Base-by-base conservation (phyloP, 92 coral and sea anemone species). In the Galaxea fascicularis region DNA sequence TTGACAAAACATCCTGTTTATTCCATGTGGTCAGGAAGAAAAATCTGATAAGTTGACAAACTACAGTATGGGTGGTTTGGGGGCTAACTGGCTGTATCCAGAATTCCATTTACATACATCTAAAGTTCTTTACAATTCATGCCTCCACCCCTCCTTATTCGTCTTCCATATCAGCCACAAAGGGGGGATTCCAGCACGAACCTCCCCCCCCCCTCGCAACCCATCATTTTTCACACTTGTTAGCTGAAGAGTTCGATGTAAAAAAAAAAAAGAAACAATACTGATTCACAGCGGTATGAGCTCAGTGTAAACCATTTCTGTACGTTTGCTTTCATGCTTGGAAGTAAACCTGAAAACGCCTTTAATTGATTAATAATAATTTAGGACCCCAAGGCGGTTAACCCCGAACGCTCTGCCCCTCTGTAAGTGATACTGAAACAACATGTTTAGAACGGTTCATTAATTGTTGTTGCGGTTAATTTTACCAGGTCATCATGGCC, bases 1-100 rank as follows among this genome's bases (percentile, higher is more conserved):
- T 63, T 27, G 12, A 57, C 52, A 14, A 77, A 39, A 78, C 62
- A 78, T 45, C 83, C 60, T 78, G 45, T 64, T 17, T 12, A 20
- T 7, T n/a, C 26, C 5, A 27, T 25, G 35, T 63, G 49, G 73
- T 70, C 3, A 6, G 28, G 22, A 41, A n/a, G 49, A 21, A 29
- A 29, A 13, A 24, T 4, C 35, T 1, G 44, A 4, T 0, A 9
- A 53, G 25, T 14, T 11, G 28, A 27, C 6, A 20, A 46, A 46
- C 51, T 5, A n/a, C n/a, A 26, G 21, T 73, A 49, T 49, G 56
- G 56, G 11, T 0, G 56, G 4, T 49, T 49, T 49, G n/a, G n/a
- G n/a, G n/a, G n/a, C n/a, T n/a, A n/a, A n/a, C n/a, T n/a, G n/a
- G n/a, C n/a, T n/a, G n/a, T n/a, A n/a, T n/a, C n/a, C n/a, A n/a